Base-by-base conservation (phyloP, 2,888 invertebrate species). In the Dicyrtomina minuta region DNA sequence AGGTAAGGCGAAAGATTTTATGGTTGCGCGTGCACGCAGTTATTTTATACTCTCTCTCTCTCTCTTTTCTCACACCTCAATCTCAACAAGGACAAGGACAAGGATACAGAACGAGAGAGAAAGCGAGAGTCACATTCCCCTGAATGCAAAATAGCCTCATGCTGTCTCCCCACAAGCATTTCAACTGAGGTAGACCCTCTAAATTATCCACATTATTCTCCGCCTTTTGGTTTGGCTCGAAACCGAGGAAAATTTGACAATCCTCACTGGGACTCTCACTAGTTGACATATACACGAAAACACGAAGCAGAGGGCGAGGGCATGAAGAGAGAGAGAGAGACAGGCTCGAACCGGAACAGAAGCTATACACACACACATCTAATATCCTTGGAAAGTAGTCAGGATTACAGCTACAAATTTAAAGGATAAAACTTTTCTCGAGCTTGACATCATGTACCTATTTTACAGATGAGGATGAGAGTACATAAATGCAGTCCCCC, bases 21-120 rank as follows among this genome's bases (percentile, higher is more conserved):
- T 51, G 51, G 22, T n/a, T 22, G 51, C 51, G 51, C 51, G 51
- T 51, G 51, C 22, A 20, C 8, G 51, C 51, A 51, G 51, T 51
- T 51, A 51, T 10, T 51, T 24, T 33, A 3, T 5, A 33, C 4
- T 33, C 33, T 8, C 49, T n/a, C n/a, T n/a, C n/a, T n/a, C n/a
- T 6, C n/a, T 49, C 49, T 15, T 49, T 51, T 20, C 22, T 51
- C 51, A 20, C 51, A 51, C 51, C 51, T 51, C 51, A 51, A 20
- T 51, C 22, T 20, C 51, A 24, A 10, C 51, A 51, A 15, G 13
- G 43, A 43, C 43, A 33, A 33, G 33, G 33, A 33, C 33, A 33
- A 33, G 33, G 8, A 33, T n/a, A n/a, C n/a, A n/a, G n/a, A n/a
- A n/a, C n/a, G n/a, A n/a, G n/a, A n/a, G n/a, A n/a, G n/a, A n/a